Conservation (phyloP, 2,797 vertebrate genomes). For the Tokudaia tokunoshimensis region DNA sequence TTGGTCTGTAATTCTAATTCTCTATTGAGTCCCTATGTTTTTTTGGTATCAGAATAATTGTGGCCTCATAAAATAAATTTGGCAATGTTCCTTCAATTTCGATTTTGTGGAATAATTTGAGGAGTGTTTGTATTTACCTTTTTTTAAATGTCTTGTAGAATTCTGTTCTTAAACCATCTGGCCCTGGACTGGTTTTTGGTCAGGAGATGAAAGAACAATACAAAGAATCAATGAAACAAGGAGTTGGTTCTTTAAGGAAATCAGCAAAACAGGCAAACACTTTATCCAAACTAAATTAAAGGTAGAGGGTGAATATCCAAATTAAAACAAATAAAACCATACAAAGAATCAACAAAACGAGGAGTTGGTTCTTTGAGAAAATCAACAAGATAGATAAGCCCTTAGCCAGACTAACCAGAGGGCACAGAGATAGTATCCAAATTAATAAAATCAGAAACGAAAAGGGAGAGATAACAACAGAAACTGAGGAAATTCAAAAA, state of each 20-base stretch:
- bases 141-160: background rate
- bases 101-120: background rate
- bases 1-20: background rate
- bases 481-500: too few relatives aligned
- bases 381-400: too few relatives aligned
- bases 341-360: too few relatives aligned
- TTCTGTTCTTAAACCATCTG: background rate
- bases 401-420: too few relatives aligned
- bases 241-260: background rate
- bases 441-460: too few relatives aligned
- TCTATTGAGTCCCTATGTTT: background rate
- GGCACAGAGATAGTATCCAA: too few relatives aligned
- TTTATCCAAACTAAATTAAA: background rate
- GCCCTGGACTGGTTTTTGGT: background rate
- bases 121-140: background rate
- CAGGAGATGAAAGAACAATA: background rate
- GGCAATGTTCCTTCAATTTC: background rate
- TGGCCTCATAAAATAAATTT: background rate
- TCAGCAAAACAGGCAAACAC: background rate
- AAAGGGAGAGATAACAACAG: too few relatives aligned
- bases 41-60: background rate
- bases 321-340: too few relatives aligned
- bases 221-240: background rate
- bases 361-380: too few relatives aligned
- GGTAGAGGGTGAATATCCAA: background rate